These are phyloP conservation scores for Enteromius argenteus DNA, from an alignment of 2,797 vertebrate species.

Conservation along the genomic window DNA sequence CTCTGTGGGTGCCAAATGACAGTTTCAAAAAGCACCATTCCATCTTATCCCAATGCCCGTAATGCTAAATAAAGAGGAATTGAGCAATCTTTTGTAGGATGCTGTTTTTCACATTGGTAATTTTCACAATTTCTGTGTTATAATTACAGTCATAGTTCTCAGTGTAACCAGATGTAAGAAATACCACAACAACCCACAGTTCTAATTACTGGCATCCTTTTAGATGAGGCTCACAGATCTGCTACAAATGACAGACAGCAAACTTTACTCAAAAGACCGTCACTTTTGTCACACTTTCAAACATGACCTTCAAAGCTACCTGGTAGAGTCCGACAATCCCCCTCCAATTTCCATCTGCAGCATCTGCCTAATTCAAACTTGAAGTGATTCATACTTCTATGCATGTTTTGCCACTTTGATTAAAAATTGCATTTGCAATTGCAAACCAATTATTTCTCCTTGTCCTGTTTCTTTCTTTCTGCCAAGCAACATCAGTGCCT, in stretches of 20 bases:
- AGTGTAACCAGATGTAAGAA: slow-evolving; percentile 8
- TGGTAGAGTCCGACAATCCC: slow-evolving; percentile 20
- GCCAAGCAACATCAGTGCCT: slow-evolving; percentile 13
- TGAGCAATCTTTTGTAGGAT: neutral
- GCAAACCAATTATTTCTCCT: slow-evolving; percentile 45
- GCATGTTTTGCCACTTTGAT: slow-evolving; percentile 38
- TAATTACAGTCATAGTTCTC: slow-evolving; percentile 28
- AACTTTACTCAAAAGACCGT: slow-evolving; percentile 40
- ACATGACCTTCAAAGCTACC: slow-evolving; percentile 44
- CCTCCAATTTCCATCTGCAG: slow-evolving; percentile 27
- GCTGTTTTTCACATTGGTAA: slow-evolving; percentile 10
- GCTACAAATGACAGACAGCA: slow-evolving; percentile 12
- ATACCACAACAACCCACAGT: neutral
- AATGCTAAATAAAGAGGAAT: neutral
- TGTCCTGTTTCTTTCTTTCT: slow-evolving; percentile 25
- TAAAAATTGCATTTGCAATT: slow-evolving; percentile 8
- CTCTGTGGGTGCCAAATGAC: slow-evolving; percentile 9
- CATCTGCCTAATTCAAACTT: slow-evolving; percentile 19
- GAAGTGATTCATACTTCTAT: slow-evolving; percentile 35
- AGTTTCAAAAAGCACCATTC: neutral
- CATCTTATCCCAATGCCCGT: neutral
- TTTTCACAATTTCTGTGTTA: slow-evolving; percentile 14
- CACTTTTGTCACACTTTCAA: slow-evolving; percentile 36
- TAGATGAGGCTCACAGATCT: slow-evolving; percentile 23
- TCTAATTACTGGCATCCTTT: slow-evolving; percentile 5